phyloP scores from a whole-genome alignment of 2,888 invertebrate species.

The Acanthosepion pharaonis region DNA sequence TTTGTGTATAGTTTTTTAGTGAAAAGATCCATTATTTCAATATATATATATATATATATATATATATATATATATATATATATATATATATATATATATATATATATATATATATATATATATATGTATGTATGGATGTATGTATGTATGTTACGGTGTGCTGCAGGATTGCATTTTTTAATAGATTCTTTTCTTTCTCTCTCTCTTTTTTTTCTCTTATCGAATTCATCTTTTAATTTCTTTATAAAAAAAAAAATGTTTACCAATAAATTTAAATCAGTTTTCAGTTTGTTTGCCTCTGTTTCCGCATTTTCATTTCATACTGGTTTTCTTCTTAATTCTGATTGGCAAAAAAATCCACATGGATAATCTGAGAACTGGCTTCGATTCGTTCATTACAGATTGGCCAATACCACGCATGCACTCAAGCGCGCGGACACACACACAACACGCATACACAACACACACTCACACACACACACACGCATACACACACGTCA shows the following conservation, averaged over 20 bases:
- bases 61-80: slow-evolving; percentile 33
- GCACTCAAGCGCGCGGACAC: neutral
- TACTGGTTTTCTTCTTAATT: neutral
- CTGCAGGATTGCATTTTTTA: too few relatives aligned
- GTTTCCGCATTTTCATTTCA: neutral
- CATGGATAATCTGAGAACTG: neutral
- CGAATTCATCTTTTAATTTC: neutral
- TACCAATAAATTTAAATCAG: neutral
- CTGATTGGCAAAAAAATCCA: neutral
- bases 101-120: slow-evolving; percentile 33
- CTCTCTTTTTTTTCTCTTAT: too few relatives aligned
- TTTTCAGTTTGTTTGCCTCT: neutral
- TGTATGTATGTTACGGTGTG: neutral
- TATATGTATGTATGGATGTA: neutral
- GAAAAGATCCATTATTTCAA: neutral
- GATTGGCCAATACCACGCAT: neutral
- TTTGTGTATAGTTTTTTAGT: neutral
- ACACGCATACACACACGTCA: neutral
- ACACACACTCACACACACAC: neutral
- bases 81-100: neutral
- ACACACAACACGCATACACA: neutral
- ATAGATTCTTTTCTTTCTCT: too few relatives aligned
- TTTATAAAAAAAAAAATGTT: neutral
- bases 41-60: neutral
- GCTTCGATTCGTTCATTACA: slow-evolving; percentile 10